These are phyloP conservation scores for Copidosoma aretas DNA, from an alignment of 2,888 invertebrate species.

Conservation along the genomic window DNA sequence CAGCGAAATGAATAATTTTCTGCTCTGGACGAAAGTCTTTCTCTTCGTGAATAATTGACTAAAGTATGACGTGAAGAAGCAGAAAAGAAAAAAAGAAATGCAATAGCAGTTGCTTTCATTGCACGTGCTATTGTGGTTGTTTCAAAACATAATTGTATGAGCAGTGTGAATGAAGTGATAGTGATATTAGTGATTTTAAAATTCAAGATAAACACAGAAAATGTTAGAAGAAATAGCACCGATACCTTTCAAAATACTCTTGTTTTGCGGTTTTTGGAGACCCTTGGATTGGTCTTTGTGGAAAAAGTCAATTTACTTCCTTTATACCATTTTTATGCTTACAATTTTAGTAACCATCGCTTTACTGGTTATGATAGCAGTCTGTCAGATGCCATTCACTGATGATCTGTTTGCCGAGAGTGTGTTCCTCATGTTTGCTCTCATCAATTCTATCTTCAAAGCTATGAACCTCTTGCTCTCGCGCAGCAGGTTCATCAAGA, in stretches of 20 bases:
- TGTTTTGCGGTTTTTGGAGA: slow-evolving; percentile 32
- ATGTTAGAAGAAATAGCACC: slow-evolving; percentile 28
- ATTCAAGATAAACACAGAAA: neutral
- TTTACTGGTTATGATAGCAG: slow-evolving; percentile 13
- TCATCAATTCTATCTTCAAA: slow-evolving; percentile 34
- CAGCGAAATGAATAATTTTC: neutral
- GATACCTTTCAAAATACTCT: slow-evolving; percentile 30
- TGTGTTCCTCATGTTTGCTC: slow-evolving; percentile 39
- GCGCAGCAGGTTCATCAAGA: slow-evolving; percentile 23
- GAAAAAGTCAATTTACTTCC: slow-evolving; percentile 5
- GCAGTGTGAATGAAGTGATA: no score
- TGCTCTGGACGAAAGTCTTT: slow-evolving; percentile 16
- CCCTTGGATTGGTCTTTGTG: slow-evolving; percentile 12
- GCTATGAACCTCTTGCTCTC: slow-evolving; percentile 30
- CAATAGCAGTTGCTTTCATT: neutral
- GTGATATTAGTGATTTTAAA: no score
- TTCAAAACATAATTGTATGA: neutral
- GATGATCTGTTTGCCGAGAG: slow-evolving; percentile 30
- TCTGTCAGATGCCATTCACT: slow-evolving; percentile 20
- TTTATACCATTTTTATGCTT: slow-evolving; percentile 20
- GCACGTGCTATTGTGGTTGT: neutral
- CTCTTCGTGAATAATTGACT: slow-evolving; percentile 27
- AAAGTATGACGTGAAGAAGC: neutral
- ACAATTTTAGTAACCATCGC: slow-evolving; percentile 20
- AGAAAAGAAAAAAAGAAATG: neutral